phyloP scores from a whole-genome alignment of 2,888 invertebrate species.

The Lutraria lutraria region DNA sequence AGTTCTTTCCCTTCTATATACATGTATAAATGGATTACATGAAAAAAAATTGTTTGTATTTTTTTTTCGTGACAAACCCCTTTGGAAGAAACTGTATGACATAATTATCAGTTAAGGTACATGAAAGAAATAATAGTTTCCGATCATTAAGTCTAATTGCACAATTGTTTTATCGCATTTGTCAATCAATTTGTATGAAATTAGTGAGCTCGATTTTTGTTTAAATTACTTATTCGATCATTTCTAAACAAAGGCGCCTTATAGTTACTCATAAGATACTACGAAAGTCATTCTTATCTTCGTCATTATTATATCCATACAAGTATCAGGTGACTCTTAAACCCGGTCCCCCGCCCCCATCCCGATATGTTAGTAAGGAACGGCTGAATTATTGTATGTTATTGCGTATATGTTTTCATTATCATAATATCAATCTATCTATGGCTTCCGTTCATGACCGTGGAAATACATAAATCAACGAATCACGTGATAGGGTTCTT shows the following conservation, averaged over 20 bases:
- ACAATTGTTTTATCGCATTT: no score
- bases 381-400: neutral
- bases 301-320: neutral
- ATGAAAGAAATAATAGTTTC: no score
- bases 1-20: no score
- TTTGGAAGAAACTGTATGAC: no score
- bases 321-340: neutral
- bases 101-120: no score
- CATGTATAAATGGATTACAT: no score
- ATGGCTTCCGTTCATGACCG: neutral
- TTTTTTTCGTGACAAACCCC: no score
- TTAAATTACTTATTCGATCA: no score
- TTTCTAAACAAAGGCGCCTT: neutral
- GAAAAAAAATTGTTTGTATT: no score
- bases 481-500: neutral
- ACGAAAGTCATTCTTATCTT: neutral
- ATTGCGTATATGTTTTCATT: neutral
- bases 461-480: neutral
- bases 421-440: conserved; percentile 5
- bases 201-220: no score
- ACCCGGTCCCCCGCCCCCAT: neutral
- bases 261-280: neutral
- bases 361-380: neutral
- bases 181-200: no score
- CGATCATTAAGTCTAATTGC: no score